Evolutionary conservation across 2,888 invertebrate species (phyloP).

Genomic region (Clostera curtula): DNA sequence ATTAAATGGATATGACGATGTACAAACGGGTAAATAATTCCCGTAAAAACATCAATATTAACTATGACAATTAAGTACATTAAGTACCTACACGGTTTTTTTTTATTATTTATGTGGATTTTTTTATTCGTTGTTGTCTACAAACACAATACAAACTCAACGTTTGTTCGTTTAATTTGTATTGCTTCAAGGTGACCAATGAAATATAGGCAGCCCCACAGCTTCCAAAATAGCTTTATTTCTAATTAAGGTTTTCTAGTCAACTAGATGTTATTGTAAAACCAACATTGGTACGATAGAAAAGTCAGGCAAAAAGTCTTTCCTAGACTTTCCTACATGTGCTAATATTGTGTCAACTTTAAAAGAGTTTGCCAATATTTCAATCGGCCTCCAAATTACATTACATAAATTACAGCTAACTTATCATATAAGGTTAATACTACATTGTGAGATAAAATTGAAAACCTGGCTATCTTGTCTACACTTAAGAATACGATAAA

Average conservation of each 20-base stretch:
- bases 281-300: too few species aligned
- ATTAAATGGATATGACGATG: conserved; percentile 61
- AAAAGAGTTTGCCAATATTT: conserved; percentile 21
- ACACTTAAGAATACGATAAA: conserved; percentile 64
- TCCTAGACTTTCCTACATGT: too few species aligned
- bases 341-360: too few species aligned
- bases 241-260: too few species aligned
- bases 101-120: conserved; percentile 60
- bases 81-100: conserved; percentile 57
- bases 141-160: conserved; percentile 44
- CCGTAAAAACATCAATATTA: conserved; percentile 56
- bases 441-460: conserved; percentile 66
- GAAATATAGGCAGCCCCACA: too few species aligned
- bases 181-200: conserved; percentile 42
- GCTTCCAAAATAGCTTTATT: too few species aligned
- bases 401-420: conserved; percentile 70
- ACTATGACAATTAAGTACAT: conserved; percentile 60
- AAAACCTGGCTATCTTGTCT: conserved; percentile 76
- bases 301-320: too few species aligned
- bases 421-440: conserved; percentile 55
- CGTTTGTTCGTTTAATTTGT: conserved; percentile 31
- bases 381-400: conserved; percentile 46
- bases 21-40: conserved; percentile 26
- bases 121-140: conserved; percentile 68
- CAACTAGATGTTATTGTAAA: too few species aligned